Evolutionary conservation across 2,113 vertebrate genomes (phyloP).

Genomic region (Alethe diademata): DNA sequence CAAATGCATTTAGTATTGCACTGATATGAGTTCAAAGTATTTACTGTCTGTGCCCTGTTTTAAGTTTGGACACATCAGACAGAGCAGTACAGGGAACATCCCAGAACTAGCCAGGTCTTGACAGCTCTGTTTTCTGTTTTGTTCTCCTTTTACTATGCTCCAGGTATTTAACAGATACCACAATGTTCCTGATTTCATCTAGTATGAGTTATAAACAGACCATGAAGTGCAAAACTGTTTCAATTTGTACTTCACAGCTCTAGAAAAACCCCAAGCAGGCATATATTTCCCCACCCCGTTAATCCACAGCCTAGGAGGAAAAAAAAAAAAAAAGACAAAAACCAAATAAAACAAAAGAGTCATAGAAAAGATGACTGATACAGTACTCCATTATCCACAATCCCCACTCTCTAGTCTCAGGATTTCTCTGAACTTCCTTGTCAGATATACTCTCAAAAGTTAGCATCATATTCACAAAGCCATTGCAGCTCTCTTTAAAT

Average conservation of each 20-base stretch:
- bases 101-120: neutral
- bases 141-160: neutral
- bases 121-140: neutral
- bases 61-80: neutral
- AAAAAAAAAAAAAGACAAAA: neutral
- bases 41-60: conserved; percentile 8
- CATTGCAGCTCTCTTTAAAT: conserved; percentile 62
- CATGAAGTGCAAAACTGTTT: neutral
- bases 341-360: neutral
- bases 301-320: conserved; percentile 17
- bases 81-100: neutral
- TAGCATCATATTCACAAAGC: conserved; percentile 58
- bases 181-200: conserved; percentile 62
- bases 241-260: neutral
- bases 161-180: conserved; percentile 53
- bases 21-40: conserved; percentile 52
- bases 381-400: conserved; percentile 49
- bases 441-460: conserved; percentile 37
- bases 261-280: neutral
- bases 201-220: conserved; percentile 4
- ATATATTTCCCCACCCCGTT: neutral
- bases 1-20: conserved; percentile 65
- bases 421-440: conserved; percentile 50
- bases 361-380: conserved; percentile 35
- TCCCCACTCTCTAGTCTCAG: conserved; percentile 33